Conservation (phyloP, 2,797 vertebrate genomes). For the Syndactyla subalaris region DNA sequence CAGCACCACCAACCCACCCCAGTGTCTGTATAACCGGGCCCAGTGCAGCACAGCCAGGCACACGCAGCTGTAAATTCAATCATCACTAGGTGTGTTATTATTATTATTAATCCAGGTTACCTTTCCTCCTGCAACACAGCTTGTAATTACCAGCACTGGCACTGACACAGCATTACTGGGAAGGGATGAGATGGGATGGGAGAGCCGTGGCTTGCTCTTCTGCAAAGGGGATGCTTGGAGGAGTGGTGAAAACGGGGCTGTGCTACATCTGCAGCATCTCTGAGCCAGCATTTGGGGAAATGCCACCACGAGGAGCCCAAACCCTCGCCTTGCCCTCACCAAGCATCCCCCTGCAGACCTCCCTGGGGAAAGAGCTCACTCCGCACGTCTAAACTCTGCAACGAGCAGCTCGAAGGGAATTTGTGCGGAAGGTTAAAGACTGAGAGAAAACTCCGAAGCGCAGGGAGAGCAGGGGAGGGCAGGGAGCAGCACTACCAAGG, state of each 20-base stretch:
- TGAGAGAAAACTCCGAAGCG: neutral
- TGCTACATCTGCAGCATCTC: neutral
- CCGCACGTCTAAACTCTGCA: accelerated
- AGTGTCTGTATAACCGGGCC: neutral
- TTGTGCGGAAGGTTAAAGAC: neutral
- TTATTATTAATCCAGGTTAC: neutral
- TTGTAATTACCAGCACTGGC: neutral
- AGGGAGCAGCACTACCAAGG: slow-evolving; percentile 57
- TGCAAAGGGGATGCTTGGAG: neutral
- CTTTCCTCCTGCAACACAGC: neutral
- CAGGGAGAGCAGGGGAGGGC: neutral
- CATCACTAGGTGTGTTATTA: neutral
- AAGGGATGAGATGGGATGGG: neutral
- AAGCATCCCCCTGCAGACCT: neutral
- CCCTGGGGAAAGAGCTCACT: neutral
- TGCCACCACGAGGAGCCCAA: neutral
- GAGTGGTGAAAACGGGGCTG: neutral
- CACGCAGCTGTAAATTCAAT: neutral
- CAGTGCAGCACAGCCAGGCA: neutral
- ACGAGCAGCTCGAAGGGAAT: neutral
- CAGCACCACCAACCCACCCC: neutral
- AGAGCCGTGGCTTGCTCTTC: neutral
- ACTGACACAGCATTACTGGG: neutral
- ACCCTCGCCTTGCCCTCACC: neutral
- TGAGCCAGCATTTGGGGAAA: neutral